phyloP scores from a whole-genome alignment of 1,140 invertebrate species.

The Zaprionus ghesquierei region DNA sequence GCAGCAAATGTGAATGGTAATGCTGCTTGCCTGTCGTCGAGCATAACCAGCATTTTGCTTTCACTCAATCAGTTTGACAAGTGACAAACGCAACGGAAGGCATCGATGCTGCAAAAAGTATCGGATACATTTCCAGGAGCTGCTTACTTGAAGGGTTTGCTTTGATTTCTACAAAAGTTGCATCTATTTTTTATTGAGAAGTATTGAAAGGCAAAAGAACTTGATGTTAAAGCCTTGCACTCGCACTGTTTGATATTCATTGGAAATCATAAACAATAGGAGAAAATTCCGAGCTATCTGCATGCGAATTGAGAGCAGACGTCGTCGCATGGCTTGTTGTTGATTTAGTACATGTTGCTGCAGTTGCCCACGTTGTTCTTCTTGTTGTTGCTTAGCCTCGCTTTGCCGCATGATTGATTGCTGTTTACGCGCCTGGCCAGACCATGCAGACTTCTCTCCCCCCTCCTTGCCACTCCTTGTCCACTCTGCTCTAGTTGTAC shows the following conservation, averaged over 20 bases:
- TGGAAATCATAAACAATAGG: slow-evolving; percentile 15
- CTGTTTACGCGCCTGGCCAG: slow-evolving; percentile 54
- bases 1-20: slow-evolving; percentile 19
- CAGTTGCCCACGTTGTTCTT: neutral
- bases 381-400: slow-evolving; percentile 19
- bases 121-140: neutral
- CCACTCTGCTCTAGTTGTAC: no score
- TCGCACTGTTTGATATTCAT: neutral
- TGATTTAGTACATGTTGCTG: slow-evolving; percentile 12
- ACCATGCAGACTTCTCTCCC: neutral
- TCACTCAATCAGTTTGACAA: slow-evolving; percentile 73
- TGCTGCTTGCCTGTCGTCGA: slow-evolving; percentile 9
- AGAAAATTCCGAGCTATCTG: slow-evolving; percentile 6
- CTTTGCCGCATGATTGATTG: slow-evolving; percentile 61
- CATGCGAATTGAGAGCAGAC: slow-evolving; percentile 4
- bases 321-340: slow-evolving; percentile 2
- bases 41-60: slow-evolving; percentile 47
- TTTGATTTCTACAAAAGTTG: neutral
- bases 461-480: neutral
- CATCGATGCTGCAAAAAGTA: slow-evolving; percentile 15
- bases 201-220: neutral
- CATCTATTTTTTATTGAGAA: no score
- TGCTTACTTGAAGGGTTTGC: neutral
- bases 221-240: neutral
- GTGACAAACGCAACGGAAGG: slow-evolving; percentile 56